These are phyloP conservation scores for Danio jaintianensis DNA, from an alignment of 2,797 vertebrate species.

Conservation along the genomic window DNA sequence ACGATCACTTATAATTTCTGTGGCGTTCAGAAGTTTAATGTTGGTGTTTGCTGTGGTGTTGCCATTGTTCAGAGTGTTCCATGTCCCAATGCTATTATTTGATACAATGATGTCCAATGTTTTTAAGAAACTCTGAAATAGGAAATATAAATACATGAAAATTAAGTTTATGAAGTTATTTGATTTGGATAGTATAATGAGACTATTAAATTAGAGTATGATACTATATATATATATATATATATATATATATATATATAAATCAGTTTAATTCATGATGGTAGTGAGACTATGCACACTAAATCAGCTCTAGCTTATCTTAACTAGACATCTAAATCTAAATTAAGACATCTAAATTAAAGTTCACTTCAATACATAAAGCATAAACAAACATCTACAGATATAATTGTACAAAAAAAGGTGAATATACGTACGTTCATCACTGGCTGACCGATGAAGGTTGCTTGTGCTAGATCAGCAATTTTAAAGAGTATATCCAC, in stretches of 20 bases:
- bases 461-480: conserved; percentile 59
- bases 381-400: not conserved
- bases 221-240: no score
- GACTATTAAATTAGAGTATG: no score
- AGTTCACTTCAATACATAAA: not conserved
- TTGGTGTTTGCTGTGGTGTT: conserved; percentile 58
- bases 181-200: not conserved
- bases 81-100: conserved; percentile 61
- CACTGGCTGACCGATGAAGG: conserved; percentile 4
- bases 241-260: no score
- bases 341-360: no score
- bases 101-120: conserved; percentile 76
- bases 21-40: conserved; percentile 74
- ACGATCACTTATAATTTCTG: conserved; percentile 75
- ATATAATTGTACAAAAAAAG: not conserved
- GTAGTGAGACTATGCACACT: no score
- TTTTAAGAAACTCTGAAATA: conserved; percentile 80
- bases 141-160: not conserved
- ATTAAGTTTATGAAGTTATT: not conserved
- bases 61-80: conserved; percentile 75
- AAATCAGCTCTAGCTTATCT: no score
- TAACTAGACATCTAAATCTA: no score
- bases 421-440: conserved; percentile 53
- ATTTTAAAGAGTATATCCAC: conserved; percentile 76
- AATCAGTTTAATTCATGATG: no score